A percentile compares a stretch with the other conserved stretches of the same genome.
These are phyloP conservation scores for Mystacides longicornis DNA, from an alignment of 2,888 invertebrate species.

Conservation along the genomic window DNA sequence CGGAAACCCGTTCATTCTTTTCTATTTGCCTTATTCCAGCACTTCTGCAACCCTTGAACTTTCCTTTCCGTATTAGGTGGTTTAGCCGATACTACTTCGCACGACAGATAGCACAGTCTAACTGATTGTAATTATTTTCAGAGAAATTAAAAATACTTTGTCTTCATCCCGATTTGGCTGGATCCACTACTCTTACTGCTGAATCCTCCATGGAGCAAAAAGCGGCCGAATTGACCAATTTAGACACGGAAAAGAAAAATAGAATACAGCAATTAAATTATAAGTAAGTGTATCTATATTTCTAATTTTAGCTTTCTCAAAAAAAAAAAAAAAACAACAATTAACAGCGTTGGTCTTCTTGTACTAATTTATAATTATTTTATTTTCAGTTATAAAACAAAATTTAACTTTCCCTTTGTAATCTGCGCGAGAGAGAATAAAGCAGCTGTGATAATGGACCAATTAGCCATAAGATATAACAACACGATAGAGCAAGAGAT, in stretches of 20 bases:
- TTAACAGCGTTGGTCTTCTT: no score
- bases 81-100: no score
- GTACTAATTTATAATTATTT: no score
- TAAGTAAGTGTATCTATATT: conserved; percentile 7
- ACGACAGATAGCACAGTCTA: no score
- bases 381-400: conserved; percentile 51
- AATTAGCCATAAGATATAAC: conserved; percentile 46
- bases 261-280: conserved; percentile 17
- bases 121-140: conserved; percentile 30
- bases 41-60: conserved; percentile 7
- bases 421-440: conserved; percentile 60
- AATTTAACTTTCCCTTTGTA: conserved; percentile 62
- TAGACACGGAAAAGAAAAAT: conserved; percentile 46
- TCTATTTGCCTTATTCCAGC: background rate
- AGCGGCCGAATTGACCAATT: conserved; percentile 46
- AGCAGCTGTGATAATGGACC: conserved; percentile 49
- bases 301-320: no score
- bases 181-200: conserved; percentile 46
- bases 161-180: conserved; percentile 58
- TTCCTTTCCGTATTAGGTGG: no score
- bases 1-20: no score
- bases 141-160: conserved; percentile 50
- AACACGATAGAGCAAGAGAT: conserved; percentile 51
- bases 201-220: conserved; percentile 54
- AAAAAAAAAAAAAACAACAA: no score